A percentile compares a stretch with the other conserved stretches of the same genome.
Evolutionary conservation across 2,113 vertebrate species (phyloP).

Genomic region (Irena cyanogastra): DNA sequence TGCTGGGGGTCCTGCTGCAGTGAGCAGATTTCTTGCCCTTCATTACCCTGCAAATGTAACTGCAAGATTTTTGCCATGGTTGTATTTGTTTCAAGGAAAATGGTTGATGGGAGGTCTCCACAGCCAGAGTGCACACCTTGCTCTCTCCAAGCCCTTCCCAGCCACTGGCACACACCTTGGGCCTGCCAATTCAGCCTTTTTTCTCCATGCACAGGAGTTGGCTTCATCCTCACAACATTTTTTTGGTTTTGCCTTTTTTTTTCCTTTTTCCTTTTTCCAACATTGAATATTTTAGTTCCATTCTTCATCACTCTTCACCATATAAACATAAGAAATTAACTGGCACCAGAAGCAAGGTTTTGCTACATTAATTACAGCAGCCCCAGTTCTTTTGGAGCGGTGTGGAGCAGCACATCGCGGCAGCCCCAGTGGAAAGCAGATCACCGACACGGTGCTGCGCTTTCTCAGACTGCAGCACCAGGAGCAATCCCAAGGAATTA

Average conservation of each 20-base stretch:
- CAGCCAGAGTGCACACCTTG: neutral
- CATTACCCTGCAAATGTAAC: neutral
- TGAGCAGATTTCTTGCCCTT: neutral
- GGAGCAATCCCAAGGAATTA: slow-evolving; percentile 17
- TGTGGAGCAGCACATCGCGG: neutral
- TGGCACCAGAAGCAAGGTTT: slow-evolving; percentile 67
- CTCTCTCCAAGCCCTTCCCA: neutral
- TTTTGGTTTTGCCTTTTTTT: neutral
- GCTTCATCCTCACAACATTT: neutral
- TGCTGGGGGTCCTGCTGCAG: neutral
- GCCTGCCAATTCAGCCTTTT: neutral
- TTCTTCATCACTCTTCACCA: slow-evolving; percentile 14
- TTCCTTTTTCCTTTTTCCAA: neutral
- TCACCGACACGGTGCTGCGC: neutral
- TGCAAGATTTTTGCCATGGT: neutral
- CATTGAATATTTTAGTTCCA: slow-evolving; percentile 41
- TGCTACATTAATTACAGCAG: slow-evolving; percentile 70
- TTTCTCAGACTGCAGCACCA: neutral
- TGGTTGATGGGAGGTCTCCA: neutral
- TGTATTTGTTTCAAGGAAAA: neutral
- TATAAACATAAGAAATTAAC: slow-evolving; percentile 59
- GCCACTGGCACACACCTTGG: fast-evolving
- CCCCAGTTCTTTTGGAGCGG: slow-evolving; percentile 55
- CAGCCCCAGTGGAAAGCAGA: slow-evolving; percentile 61
- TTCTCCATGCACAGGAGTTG: neutral